phyloP scores from a whole-genome alignment of 2,797 vertebrate genomes.

The Perodicticus potto region DNA sequence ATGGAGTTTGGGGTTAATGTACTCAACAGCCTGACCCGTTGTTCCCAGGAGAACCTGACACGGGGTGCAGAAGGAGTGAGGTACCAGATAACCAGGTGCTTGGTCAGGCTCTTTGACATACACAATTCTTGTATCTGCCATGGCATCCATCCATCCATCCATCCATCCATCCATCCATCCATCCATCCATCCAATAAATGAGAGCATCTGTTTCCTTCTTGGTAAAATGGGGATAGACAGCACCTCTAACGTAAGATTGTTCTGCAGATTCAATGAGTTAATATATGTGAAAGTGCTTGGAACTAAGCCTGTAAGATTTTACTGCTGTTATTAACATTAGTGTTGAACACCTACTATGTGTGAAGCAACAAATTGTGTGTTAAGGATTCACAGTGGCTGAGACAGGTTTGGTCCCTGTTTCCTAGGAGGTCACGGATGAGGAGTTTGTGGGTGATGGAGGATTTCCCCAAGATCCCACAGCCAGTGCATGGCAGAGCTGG shows the following conservation, averaged over 20 bases:
- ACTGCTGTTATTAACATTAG: not conserved
- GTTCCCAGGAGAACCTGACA: not conserved
- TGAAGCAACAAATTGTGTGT: not conserved
- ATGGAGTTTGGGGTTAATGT: not conserved
- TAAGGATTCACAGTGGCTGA: not conserved
- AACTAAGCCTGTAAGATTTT: constrained; percentile 7
- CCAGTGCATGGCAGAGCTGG: not conserved
- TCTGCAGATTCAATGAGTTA: not conserved
- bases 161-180: not conserved
- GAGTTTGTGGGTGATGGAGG: not conserved
- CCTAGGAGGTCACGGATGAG: not conserved
- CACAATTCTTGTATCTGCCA: not conserved
- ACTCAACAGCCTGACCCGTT: not conserved
- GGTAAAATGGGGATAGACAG: not conserved
- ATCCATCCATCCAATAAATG: not conserved
- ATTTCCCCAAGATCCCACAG: not conserved
- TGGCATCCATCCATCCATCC: not conserved
- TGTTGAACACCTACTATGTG: not conserved
- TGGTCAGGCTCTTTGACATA: not conserved
- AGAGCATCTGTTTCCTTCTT: not conserved
- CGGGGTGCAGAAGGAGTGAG: not conserved
- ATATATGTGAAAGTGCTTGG: not conserved
- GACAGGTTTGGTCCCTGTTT: not conserved
- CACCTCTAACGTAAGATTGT: not conserved
- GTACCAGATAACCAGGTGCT: not conserved